A percentile compares a stretch with the other conserved stretches of the same genome.
Evolutionary conservation across 2,113 vertebrate genomes (phyloP).

Genomic region (Opisthocomus hoazin): DNA sequence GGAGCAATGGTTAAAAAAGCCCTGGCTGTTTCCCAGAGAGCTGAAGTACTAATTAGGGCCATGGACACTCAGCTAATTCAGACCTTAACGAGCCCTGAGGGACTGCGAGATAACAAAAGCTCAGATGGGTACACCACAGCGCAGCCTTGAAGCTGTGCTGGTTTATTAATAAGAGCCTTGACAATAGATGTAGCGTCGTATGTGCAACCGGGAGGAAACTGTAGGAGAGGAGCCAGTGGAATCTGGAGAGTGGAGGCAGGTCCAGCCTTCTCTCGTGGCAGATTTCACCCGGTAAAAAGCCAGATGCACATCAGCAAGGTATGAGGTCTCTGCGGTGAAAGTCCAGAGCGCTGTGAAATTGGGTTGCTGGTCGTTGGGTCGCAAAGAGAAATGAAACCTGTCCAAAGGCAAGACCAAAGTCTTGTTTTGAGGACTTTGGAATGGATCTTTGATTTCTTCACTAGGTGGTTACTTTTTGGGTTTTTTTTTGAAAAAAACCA

Average conservation of each 20-base stretch:
- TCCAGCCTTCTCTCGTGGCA: background rate
- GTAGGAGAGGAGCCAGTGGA: background rate
- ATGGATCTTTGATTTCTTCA: background rate
- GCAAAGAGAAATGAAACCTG: background rate
- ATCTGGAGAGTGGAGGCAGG: background rate
- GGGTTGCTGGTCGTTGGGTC: background rate
- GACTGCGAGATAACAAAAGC: background rate
- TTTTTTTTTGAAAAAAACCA: background rate
- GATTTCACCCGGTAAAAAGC: background rate
- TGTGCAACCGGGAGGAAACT: background rate
- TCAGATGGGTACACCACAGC: background rate
- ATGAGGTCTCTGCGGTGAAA: background rate
- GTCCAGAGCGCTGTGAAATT: background rate
- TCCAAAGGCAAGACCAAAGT: background rate
- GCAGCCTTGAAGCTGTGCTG: background rate
- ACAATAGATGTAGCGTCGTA: background rate
- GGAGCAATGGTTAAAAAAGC: background rate
- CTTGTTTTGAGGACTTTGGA: background rate
- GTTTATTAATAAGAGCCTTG: background rate
- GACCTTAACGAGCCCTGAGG: slow-evolving; percentile 17
- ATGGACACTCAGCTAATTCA: background rate
- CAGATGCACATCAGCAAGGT: background rate
- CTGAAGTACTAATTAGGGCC: slow-evolving; percentile 32
- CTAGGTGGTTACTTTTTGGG: background rate
- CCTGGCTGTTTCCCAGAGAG: slow-evolving; percentile 18